A percentile compares a stretch with the other conserved stretches of the same genome.
Conservation (phyloP, 2,113 vertebrate species). For the Apteryx mantelli region DNA sequence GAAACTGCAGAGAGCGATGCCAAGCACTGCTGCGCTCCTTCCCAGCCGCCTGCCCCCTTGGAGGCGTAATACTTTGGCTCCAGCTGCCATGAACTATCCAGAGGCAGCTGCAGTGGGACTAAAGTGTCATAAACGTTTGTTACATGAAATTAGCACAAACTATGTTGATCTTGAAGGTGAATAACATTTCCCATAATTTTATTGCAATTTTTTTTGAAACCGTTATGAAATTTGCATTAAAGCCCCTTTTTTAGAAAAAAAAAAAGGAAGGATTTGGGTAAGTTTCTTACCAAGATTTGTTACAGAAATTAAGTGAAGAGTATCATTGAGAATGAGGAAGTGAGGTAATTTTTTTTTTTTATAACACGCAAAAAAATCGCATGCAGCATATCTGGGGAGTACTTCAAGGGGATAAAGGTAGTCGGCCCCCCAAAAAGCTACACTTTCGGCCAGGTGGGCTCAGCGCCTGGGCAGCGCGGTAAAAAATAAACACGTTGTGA, state of each 20-base stretch:
- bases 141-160: not conserved
- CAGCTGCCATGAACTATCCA: rapidly evolving
- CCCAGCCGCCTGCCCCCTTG: not conserved
- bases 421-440: rapidly evolving
- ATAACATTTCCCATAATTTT: not conserved
- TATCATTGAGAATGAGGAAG: rapidly evolving
- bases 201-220: not conserved
- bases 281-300: too few species aligned
- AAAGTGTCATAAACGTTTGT: not conserved
- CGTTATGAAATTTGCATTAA: not conserved
- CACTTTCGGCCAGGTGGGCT: not conserved
- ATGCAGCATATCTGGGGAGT: rapidly evolving
- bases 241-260: not conserved
- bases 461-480: not conserved
- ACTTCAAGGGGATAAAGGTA: rapidly evolving
- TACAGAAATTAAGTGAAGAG: not conserved
- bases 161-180: rapidly evolving
- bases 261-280: not conserved
- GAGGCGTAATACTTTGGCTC: too few species aligned
- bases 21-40: rapidly evolving
- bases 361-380: rapidly evolving
- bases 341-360: rapidly evolving
- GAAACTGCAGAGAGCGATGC: rapidly evolving
- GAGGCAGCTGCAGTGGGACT: not conserved
- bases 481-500: too few species aligned